Percentiles rank a stretch among this genome's conserved stretches.
Conservation (phyloP, 53 echinoderm and acorn worm genomes). For the Arbacia lixula region DNA sequence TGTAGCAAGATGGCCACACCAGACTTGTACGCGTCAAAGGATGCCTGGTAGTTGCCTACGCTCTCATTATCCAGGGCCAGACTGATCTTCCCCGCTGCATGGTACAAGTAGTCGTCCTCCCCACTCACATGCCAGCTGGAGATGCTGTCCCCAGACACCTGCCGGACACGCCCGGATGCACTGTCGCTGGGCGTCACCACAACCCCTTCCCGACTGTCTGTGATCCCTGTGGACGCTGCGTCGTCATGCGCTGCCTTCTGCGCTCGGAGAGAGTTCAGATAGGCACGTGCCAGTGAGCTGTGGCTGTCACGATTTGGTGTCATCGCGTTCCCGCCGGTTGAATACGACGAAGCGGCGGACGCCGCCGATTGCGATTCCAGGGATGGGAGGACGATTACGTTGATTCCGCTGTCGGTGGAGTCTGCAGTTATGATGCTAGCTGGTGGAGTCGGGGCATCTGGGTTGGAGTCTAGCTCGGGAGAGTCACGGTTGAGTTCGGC, state of each 20-base stretch:
- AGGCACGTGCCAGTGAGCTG: constrained; percentile 90
- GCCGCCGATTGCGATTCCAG: not conserved
- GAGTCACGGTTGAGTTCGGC: constrained; percentile 82
- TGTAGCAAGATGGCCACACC: constrained; percentile 91
- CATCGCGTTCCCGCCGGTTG: constrained; percentile 2
- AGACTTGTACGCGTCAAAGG: constrained; percentile 96
- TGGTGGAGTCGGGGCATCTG: constrained; percentile 49
- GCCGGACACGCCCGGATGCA: constrained; percentile 21
- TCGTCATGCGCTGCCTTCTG: constrained; percentile 95
- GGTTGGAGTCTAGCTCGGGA: constrained; percentile 38
- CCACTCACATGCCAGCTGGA: constrained; percentile 81
- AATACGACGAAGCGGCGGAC: constrained; percentile 14
- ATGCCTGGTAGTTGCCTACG: constrained; percentile 84
- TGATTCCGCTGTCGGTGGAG: constrained; percentile 88
- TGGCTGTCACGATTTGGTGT: constrained; percentile 43
- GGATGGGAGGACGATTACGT: constrained; percentile 74
- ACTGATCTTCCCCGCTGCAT: constrained; percentile 88
- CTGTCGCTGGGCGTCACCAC: constrained; percentile 24
- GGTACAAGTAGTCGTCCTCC: constrained; percentile 91
- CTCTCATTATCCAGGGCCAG: constrained; percentile 93
- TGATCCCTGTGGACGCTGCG: constrained; percentile 62
- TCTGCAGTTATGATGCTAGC: constrained; percentile 57
- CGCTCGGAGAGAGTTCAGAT: constrained; percentile 84
- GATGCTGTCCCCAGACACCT: constrained; percentile 68
- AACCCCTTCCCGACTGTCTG: constrained; percentile 65